Evolutionary conservation across 92 coral and sea anemone species (phyloP).

Genomic region (Epizoanthus stellaris): DNA sequence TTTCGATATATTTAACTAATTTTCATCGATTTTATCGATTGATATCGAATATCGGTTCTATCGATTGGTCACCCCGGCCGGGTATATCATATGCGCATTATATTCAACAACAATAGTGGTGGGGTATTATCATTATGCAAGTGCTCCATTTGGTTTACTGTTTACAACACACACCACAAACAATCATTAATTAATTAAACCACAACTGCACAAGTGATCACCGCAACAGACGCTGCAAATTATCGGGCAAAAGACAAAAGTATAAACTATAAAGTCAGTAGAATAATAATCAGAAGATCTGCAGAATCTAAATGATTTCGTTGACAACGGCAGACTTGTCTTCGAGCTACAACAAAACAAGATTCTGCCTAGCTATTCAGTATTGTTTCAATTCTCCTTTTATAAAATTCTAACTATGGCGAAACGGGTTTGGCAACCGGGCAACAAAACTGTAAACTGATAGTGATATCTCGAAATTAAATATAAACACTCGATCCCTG

Average conservation of each 20-base stretch:
- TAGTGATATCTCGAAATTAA: no score
- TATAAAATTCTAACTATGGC: background rate
- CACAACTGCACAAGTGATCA: conserved; percentile 6
- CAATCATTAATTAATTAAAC: conserved; percentile 28
- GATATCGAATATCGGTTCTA: no score
- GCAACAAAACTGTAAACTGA: conserved; percentile 19
- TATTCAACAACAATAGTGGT: no score
- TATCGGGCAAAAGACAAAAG: background rate
- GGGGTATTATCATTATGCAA: no score
- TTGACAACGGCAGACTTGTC: background rate
- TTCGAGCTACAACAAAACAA: background rate
- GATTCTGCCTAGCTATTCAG: background rate
- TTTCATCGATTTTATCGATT: no score
- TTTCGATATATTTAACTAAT: no score
- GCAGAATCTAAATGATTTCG: background rate
- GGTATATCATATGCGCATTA: no score
- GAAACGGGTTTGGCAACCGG: conserved; percentile 12
- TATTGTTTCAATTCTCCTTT: background rate
- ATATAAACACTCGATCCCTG: no score
- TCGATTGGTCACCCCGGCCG: no score
- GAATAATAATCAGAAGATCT: no score
- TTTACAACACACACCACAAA: conserved; percentile 20
- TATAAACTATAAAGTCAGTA: no score
- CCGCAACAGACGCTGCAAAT: background rate
- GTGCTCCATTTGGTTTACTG: background rate